These are phyloP conservation scores for Pomacea maculata DNA, from an alignment of 1,140 invertebrate genomes.

Conservation along the genomic window DNA sequence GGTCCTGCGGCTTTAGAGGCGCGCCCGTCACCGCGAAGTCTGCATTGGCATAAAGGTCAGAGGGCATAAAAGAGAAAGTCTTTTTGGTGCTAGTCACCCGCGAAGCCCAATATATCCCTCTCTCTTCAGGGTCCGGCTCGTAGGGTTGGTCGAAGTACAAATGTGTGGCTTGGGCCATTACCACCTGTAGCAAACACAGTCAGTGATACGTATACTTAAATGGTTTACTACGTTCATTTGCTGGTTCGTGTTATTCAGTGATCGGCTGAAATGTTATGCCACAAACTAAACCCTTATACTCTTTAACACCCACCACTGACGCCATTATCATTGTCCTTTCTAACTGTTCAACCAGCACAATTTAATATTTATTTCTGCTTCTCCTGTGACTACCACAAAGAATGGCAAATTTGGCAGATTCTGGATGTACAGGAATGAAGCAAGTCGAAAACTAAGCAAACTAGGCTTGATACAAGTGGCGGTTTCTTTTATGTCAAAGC, in stretches of 20 bases:
- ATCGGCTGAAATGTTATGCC: no score
- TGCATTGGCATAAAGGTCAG: conserved; percentile 46
- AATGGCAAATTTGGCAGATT: no score
- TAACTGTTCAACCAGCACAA: no score
- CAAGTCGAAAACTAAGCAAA: no score
- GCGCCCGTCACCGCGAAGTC: conserved; percentile 39
- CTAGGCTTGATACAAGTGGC: neutral
- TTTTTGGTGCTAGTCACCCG: conserved; percentile 38
- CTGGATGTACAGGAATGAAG: no score
- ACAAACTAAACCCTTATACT: no score
- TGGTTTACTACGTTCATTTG: no score
- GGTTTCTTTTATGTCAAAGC: neutral
- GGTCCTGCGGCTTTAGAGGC: conserved; percentile 27
- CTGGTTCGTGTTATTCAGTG: no score
- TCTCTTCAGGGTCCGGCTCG: conserved; percentile 57
- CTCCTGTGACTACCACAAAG: no score
- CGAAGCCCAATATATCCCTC: conserved; percentile 55
- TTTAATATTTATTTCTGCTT: no score
- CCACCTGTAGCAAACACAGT: conserved; percentile 43
- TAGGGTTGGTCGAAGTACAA: conserved; percentile 59
- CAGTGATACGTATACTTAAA: neutral
- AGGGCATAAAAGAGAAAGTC: conserved; percentile 42
- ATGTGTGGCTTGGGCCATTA: conserved; percentile 54
- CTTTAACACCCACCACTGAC: no score
- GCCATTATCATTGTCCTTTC: no score